A percentile compares a stretch with the other conserved stretches of the same genome.
Conservation (phyloP, 2,113 vertebrate genomes). For the human (Homo sapiens) region DNA sequence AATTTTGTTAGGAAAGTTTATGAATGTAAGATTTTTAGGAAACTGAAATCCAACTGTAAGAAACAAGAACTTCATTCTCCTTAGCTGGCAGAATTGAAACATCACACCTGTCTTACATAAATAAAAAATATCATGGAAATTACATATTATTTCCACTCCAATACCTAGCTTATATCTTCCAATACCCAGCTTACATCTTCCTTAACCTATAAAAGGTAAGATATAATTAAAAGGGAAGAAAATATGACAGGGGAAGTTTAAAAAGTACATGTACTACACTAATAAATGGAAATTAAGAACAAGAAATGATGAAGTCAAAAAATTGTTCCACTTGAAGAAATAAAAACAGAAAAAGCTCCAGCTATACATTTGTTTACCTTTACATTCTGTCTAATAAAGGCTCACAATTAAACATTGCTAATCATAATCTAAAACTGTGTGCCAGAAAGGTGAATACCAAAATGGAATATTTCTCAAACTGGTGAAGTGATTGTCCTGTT, state of each 20-base stretch:
- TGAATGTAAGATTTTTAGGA: not conserved
- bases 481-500: not conserved
- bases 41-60: not conserved
- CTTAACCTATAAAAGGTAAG: not conserved
- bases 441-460: not conserved
- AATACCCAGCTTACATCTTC: not conserved
- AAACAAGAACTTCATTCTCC: not conserved
- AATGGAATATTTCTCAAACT: not conserved
- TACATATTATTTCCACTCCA: not conserved
- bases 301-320: not conserved
- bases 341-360: not conserved
- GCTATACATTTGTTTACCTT: not conserved
- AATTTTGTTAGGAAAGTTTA: not conserved
- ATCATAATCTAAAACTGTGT: slow-evolving; percentile 29
- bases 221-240: slow-evolving; percentile 2
- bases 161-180: not conserved
- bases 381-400: not conserved
- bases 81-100: not conserved
- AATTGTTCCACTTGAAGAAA: not conserved
- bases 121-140: not conserved
- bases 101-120: not conserved
- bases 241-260: not conserved
- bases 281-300: slow-evolving; percentile 25
- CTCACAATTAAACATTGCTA: not conserved
- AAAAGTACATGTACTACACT: not conserved